Percentiles rank a stretch among this genome's conserved stretches.
These are phyloP conservation scores for Sminthurides bifidus DNA, from an alignment of 1,140 invertebrate genomes.

Conservation along the genomic window DNA sequence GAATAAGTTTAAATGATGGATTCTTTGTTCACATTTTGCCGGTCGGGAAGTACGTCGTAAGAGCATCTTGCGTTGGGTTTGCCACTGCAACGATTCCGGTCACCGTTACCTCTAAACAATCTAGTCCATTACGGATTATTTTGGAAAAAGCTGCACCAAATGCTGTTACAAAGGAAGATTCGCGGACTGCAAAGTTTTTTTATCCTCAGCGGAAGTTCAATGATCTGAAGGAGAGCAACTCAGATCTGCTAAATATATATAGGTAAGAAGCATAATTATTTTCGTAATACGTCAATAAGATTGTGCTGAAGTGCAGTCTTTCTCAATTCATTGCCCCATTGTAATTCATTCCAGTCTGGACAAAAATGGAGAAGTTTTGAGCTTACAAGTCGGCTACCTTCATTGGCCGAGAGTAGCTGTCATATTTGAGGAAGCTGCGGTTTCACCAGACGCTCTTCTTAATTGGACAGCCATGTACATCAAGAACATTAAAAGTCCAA, in stretches of 20 bases:
- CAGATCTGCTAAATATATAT: conserved; percentile 20
- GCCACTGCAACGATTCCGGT: not conserved
- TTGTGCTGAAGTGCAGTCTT: not conserved
- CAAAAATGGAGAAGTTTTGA: conserved; percentile 24
- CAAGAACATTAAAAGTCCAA: not conserved
- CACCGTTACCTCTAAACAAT: conserved; percentile 5
- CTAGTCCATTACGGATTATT: not conserved
- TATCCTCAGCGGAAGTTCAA: conserved; percentile 22
- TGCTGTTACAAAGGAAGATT: not conserved
- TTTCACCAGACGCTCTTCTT: conserved; percentile 11
- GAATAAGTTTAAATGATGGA: conserved; percentile 52
- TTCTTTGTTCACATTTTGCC: conserved; percentile 56
- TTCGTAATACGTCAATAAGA: not conserved
- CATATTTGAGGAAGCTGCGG: conserved; percentile 18
- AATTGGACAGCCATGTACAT: conserved; percentile 17
- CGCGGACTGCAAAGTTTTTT: conserved; percentile 8
- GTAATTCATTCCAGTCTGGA: not conserved
- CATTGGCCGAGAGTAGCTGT: conserved; percentile 24
- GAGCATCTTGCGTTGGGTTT: conserved; percentile 38
- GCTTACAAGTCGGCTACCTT: conserved; percentile 20
- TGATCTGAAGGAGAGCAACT: conserved; percentile 13
- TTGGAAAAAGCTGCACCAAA: conserved; percentile 3
- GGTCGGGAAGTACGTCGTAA: conserved; percentile 48
- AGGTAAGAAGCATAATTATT: conserved; percentile 12
- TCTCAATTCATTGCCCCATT: not conserved